Percentiles rank a stretch among this genome's conserved stretches.
Conservation (phyloP, 2,797 vertebrate species). For the Sarcoramphus papa region DNA sequence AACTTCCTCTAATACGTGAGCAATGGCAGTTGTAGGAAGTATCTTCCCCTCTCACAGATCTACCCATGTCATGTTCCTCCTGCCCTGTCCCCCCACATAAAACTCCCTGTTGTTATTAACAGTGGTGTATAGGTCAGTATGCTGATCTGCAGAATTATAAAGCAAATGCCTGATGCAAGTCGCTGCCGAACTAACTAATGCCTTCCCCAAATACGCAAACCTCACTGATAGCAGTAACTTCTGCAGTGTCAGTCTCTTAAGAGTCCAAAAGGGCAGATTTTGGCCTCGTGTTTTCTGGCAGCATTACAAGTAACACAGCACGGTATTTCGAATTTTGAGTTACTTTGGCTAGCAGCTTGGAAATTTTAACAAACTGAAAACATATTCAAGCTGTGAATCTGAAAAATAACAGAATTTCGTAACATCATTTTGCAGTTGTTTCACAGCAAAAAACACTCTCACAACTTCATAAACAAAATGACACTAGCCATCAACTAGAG, state of each 20-base stretch:
- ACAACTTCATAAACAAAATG: neutral
- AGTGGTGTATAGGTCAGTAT: neutral
- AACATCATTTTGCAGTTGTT: constrained; percentile 20
- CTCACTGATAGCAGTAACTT: neutral
- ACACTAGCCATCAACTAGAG: neutral
- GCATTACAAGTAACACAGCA: constrained; percentile 13
- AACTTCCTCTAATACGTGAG: neutral
- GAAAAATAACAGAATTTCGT: constrained; percentile 54
- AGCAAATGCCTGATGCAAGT: neutral
- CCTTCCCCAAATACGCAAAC: neutral
- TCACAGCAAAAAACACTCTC: neutral
- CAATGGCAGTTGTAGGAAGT: neutral
- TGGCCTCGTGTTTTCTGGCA: constrained; percentile 12
- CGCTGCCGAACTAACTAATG: neutral
- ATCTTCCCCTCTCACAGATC: neutral
- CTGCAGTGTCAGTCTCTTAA: fast-evolving
- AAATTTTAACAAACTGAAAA: constrained; percentile 56
- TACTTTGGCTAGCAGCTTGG: constrained; percentile 56
- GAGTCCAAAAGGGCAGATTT: constrained; percentile 49
- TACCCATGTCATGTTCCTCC: neutral
- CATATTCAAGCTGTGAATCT: constrained; percentile 43
- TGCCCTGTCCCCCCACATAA: neutral
- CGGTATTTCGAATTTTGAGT: constrained; percentile 17
- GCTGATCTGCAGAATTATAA: neutral
- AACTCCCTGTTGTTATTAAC: neutral